Percentiles rank a stretch among this genome's conserved stretches.
Conservation (phyloP, 2,113 vertebrate species). For the Vulpes vulpes region DNA sequence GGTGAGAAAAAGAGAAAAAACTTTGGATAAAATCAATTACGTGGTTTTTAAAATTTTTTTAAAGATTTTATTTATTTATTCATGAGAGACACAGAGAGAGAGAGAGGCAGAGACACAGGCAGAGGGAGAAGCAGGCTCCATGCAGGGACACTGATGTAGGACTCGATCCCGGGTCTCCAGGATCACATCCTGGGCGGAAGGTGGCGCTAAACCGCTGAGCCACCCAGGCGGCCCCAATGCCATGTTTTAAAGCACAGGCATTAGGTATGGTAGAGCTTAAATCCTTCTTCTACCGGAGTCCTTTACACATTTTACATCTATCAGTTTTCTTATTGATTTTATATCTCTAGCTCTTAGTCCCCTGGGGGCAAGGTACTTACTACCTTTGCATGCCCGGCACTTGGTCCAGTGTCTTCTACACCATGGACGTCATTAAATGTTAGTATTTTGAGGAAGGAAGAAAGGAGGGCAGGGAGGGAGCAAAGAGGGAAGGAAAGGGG, state of each 20-base stretch:
- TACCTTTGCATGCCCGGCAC: not conserved
- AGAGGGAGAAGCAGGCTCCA: too few species aligned
- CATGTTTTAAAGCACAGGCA: not conserved
- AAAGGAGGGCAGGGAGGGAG: not conserved
- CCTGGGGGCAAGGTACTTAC: not conserved
- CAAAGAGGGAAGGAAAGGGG: constrained; percentile 77
- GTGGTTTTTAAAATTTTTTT: too few species aligned
- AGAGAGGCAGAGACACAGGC: too few species aligned
- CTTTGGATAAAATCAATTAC: not conserved
- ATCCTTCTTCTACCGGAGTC: not conserved
- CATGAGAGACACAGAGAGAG: too few species aligned
- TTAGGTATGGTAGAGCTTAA: not conserved
- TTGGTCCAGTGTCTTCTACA: not conserved
- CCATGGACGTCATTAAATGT: not conserved
- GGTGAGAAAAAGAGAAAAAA: not conserved
- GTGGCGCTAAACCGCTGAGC: too few species aligned
- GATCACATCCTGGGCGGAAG: too few species aligned
- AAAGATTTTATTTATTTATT: too few species aligned
- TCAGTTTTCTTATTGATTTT: not conserved
- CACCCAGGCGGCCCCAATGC: not conserved
- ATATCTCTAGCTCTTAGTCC: not conserved
- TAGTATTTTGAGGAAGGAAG: constrained; percentile 51
- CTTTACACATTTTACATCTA: not conserved
- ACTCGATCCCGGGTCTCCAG: too few species aligned
- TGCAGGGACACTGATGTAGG: too few species aligned